Evolutionary conservation across 1,140 invertebrate genomes (phyloP), one percentile per base, ranked within the genome.

Genomic region (Leptopilina clavipes): DNA sequence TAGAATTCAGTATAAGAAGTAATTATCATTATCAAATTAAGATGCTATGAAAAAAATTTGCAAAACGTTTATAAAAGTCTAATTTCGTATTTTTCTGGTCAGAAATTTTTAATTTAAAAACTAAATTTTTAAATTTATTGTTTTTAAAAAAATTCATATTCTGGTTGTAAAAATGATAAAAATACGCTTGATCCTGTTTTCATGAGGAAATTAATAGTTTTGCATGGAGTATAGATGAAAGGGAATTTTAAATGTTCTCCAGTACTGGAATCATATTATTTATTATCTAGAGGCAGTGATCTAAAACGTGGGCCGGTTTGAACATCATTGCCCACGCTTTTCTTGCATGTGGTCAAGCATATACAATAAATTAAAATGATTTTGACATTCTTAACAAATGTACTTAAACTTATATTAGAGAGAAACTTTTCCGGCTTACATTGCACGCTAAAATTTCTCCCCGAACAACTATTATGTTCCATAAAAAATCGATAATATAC

Each of bases 261-360:
- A 25, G 22, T 31, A 65, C 48, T 52, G 14, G 48, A 52, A 52
- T 52, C 48, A 52, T 52, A 52, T 17, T 43, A 52, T 72, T 52
- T 37, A 19, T 74, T 75, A 79, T 79, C 72, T 79, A 31, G 54
- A 78, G 74, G 56, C 40, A 71, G 73, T 76, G 75, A 79, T 79
- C 78, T 79, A 76, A 79, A 79, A 79, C 19, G 75, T 80, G 75
- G 70, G 75, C 74, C 70, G 75, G 76, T 76, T 70, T 70, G 70
- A 19, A 31, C 71, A 37, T 45, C 31, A 40, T 73, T 71, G 76
- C 79, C 79, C 72, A 80, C 79, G 79, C 79, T 77, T 77, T 72
- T 73, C 75, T 70, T 52, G 72, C 73, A 72, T 76, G 74, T 73
- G 65, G 70, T 59, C 40, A 43, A 71, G 45, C 76, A 75, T 80